Base-by-base conservation (phyloP, 2,888 invertebrate genomes). In the Drymonia ruficornis region DNA sequence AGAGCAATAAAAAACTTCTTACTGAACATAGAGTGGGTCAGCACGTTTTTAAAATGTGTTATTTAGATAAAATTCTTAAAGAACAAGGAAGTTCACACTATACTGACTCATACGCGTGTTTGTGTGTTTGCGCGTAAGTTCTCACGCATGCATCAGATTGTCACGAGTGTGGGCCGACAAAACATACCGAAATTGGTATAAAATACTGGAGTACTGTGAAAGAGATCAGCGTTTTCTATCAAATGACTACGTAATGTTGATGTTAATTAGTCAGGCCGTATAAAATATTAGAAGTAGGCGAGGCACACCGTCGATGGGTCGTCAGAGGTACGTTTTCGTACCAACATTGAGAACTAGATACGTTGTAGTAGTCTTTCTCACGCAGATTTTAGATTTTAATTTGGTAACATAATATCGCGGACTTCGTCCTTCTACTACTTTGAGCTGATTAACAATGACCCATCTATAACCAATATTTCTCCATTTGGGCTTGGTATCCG, bases 121-220 rank as follows among this genome's bases (percentile, higher is more conserved):
- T 72, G 74, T 76, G 76, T 74, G 72, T 70, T 61, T 69, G 73
- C 65, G 78, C 70, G 80, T 81, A 72, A 82, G 84, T 89, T 89
- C 89, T 87, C 89, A 89, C 85, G 86, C 84, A 80, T 73, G 69
- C 80, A 86, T 87, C 84, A 81, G 86, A 87, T 89, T 81, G 80
- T 84, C 78, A 67, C 72, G 72, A 76, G 79, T 83, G 86, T 82
- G 82, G 83, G 83, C 69, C 56, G 81, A 74, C 69, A 67, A 67
- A 70, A 75, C 72, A 55, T 75, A 75, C 76, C 68, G 61, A 72
- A 68, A 63, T 60, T 53, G 56, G 58, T 59, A 50, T 56, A 64
- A 64, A 65, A 40, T 56, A 45, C 49, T 51, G 29, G 45, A 50
- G 36, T 46, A 51, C 47, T 46, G 56, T 52, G 47, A 19, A 50